phyloP scores from a whole-genome alignment of 1,140 invertebrate genomes.

The Scaptomyza graminum region DNA sequence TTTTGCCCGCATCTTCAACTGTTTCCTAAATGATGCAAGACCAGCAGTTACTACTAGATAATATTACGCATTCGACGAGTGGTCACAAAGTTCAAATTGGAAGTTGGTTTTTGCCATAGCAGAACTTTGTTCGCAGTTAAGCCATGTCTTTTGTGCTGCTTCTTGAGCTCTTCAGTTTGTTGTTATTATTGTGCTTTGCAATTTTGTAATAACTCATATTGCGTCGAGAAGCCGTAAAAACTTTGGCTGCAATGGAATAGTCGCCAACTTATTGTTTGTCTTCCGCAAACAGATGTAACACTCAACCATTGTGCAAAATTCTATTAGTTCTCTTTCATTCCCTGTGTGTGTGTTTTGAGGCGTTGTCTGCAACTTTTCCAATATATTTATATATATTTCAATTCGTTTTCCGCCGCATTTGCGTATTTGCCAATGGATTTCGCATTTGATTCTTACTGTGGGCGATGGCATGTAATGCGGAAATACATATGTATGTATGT shows the following conservation, averaged over 20 bases:
- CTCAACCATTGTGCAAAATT: conserved; percentile 23
- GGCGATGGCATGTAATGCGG: conserved; percentile 42
- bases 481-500: conserved; percentile 35
- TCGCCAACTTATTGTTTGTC: conserved; percentile 36
- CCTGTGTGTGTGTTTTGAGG: too few relatives aligned
- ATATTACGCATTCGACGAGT: conserved; percentile 10
- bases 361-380: conserved; percentile 16
- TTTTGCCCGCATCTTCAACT: neutral
- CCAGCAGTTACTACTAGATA: neutral
- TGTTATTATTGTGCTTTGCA: conserved; percentile 36
- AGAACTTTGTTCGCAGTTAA: conserved; percentile 32
- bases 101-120: conserved; percentile 14
- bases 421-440: conserved; percentile 28
- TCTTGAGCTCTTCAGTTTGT: conserved; percentile 5
- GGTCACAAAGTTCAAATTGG: neutral
- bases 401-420: conserved; percentile 13
- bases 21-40: neutral
- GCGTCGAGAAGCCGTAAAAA: conserved; percentile 45
- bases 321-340: conserved; percentile 1
- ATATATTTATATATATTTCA: conserved; percentile 1
- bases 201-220: conserved; percentile 40
- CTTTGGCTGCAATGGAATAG: conserved; percentile 21
- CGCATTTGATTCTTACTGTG: conserved; percentile 11
- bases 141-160: neutral
- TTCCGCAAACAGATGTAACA: conserved; percentile 55